phyloP scores from a whole-genome alignment of 2,888 invertebrate species.

The Octonoba sinensis region DNA sequence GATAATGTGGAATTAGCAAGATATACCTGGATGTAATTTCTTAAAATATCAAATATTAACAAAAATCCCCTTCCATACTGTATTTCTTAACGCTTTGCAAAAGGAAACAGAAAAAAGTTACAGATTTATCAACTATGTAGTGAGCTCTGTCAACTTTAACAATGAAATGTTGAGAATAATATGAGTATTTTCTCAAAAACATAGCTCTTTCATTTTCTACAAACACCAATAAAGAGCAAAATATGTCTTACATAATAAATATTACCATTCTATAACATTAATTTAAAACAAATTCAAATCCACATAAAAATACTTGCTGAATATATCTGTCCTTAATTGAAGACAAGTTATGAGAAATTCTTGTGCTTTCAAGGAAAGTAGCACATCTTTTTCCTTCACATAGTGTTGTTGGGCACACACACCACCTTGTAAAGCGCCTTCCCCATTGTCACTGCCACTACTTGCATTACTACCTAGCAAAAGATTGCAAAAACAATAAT shows the following conservation, averaged over 20 bases:
- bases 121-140: background rate
- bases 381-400: conserved; percentile 71
- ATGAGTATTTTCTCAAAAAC: background rate
- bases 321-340: conserved; percentile 70
- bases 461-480: conserved; percentile 71
- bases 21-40: too few relatives aligned
- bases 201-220: background rate
- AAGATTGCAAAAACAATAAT: background rate
- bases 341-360: conserved; percentile 73
- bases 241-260: background rate
- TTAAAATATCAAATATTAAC: too few relatives aligned
- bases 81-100: background rate
- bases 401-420: conserved; percentile 71
- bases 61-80: too few relatives aligned
- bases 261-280: background rate
- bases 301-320: conserved; percentile 68
- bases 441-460: conserved; percentile 70
- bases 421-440: conserved; percentile 70
- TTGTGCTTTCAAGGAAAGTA: conserved; percentile 72
- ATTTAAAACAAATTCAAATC: conserved; percentile 11
- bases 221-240: background rate
- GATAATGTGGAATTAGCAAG: too few relatives aligned
- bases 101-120: background rate
- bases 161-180: background rate
- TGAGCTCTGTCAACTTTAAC: background rate